Evolutionary conservation across 1,140 invertebrate species (phyloP).

Genomic region (Musca vetustissima): DNA sequence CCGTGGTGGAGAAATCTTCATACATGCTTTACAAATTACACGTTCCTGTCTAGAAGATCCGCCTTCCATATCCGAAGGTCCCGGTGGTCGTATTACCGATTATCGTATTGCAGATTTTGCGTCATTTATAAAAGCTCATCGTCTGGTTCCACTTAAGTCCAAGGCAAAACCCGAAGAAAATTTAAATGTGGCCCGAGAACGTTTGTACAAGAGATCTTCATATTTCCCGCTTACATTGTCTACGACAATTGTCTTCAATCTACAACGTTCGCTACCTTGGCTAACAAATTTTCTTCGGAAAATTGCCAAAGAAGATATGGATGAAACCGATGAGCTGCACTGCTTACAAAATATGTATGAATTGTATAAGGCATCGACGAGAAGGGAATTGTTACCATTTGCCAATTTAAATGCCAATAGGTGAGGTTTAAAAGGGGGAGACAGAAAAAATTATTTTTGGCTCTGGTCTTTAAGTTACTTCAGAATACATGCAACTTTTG

Average conservation of each 20-base stretch:
- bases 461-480: too few species aligned
- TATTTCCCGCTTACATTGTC: conserved; percentile 85
- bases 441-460: too few species aligned
- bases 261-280: conserved; percentile 72
- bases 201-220: conserved; percentile 76
- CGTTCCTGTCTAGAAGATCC: conserved; percentile 92
- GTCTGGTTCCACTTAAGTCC: conserved; percentile 69
- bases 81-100: conserved; percentile 90
- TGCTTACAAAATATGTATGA: conserved; percentile 87
- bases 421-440: too few species aligned
- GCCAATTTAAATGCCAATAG: conserved; percentile 63
- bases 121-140: conserved; percentile 82
- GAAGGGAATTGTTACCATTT: conserved; percentile 76
- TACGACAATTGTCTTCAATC: conserved; percentile 77
- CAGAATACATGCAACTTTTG: too few species aligned
- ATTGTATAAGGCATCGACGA: conserved; percentile 78
- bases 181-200: conserved; percentile 65
- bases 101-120: conserved; percentile 88
- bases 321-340: conserved; percentile 81
- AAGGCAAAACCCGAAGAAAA: conserved; percentile 49
- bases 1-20: conserved; percentile 95
- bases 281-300: conserved; percentile 78
- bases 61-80: conserved; percentile 91
- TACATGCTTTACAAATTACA: conserved; percentile 84
- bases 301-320: conserved; percentile 81